phyloP scores from a whole-genome alignment of 2,113 vertebrate genomes.

The Istiophorus platypterus region DNA sequence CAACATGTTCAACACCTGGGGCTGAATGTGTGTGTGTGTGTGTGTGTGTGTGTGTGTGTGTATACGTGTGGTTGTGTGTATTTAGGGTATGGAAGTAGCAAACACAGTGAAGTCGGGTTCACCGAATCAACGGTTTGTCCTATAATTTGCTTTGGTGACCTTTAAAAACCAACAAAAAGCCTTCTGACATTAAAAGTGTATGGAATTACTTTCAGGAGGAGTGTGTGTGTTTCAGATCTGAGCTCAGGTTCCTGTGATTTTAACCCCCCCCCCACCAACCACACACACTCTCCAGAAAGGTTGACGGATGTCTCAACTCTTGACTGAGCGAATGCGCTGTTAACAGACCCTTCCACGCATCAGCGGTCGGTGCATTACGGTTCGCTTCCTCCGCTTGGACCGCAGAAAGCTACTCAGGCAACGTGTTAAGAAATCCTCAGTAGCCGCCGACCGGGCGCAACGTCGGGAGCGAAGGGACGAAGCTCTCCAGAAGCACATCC shows the following conservation, averaged over 20 bases:
- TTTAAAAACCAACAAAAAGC: slow-evolving; percentile 66
- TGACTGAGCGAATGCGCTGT: slow-evolving; percentile 50
- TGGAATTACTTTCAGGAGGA: slow-evolving; percentile 48
- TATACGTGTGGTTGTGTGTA: slow-evolving; percentile 5
- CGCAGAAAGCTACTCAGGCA: slow-evolving; percentile 50
- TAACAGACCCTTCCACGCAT: slow-evolving; percentile 40
- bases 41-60: slow-evolving; percentile 26
- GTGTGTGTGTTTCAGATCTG: slow-evolving; percentile 25
- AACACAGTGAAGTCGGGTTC: slow-evolving; percentile 42
- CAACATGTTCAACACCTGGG: slow-evolving; percentile 78
- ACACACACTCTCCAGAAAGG: slow-evolving; percentile 6
- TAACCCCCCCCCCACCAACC: not conserved
- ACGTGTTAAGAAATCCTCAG: slow-evolving; percentile 53
- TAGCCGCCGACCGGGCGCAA: not conserved
- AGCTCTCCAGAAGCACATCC: not conserved
- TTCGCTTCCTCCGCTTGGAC: slow-evolving; percentile 23
- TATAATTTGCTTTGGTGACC: slow-evolving; percentile 68
- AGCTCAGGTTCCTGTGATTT: slow-evolving; percentile 1
- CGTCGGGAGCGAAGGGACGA: not conserved
- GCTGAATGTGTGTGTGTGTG: slow-evolving; percentile 27
- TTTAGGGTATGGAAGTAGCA: slow-evolving; percentile 22
- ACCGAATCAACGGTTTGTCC: slow-evolving; percentile 50
- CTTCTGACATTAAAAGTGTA: slow-evolving; percentile 66
- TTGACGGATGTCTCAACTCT: slow-evolving; percentile 55
- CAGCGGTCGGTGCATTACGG: slow-evolving; percentile 24